phyloP scores from a whole-genome alignment of 2,797 vertebrate genomes.

The Oophaga sylvatica region DNA sequence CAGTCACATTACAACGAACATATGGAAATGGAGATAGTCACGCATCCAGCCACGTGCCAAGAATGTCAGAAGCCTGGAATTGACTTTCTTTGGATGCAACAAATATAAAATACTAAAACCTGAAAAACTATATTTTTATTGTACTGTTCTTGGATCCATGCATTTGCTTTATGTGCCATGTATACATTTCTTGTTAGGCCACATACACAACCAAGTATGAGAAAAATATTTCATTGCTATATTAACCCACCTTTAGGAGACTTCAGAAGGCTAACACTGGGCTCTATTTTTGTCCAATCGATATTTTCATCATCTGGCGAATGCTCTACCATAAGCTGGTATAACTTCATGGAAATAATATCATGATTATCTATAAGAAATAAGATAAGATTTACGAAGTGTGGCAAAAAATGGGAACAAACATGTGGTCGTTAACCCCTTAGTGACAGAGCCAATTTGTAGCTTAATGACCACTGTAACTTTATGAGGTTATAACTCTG shows the following conservation, averaged over 20 bases:
- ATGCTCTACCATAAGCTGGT: conserved; percentile 97
- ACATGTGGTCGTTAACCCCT: too few species aligned
- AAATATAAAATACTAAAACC: too few species aligned
- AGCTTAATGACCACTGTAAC: too few species aligned
- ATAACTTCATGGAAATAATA: conserved; percentile 97
- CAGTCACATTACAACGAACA: too few species aligned
- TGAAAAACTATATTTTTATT: too few species aligned
- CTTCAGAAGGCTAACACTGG: conserved; percentile 91
- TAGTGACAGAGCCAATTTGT: too few species aligned
- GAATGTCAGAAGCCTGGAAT: too few species aligned
- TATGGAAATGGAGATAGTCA: too few species aligned
- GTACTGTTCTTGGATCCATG: too few species aligned
- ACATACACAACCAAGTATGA: neutral
- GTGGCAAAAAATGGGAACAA: neutral
- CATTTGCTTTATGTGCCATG: neutral
- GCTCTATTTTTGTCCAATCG: conserved; percentile 98
- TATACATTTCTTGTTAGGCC: neutral
- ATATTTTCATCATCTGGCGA: conserved; percentile 88
- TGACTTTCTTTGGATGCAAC: too few species aligned
- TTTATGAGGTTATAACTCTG: too few species aligned
- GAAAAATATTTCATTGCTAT: neutral
- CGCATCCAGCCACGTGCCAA: too few species aligned
- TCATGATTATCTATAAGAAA: conserved; percentile 90
- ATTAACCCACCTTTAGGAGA: conserved; percentile 89
- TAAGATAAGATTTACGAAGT: neutral